These are phyloP conservation scores for Oreochromis grahami DNA, from an alignment of 2,797 vertebrate species.

Conservation along the genomic window DNA sequence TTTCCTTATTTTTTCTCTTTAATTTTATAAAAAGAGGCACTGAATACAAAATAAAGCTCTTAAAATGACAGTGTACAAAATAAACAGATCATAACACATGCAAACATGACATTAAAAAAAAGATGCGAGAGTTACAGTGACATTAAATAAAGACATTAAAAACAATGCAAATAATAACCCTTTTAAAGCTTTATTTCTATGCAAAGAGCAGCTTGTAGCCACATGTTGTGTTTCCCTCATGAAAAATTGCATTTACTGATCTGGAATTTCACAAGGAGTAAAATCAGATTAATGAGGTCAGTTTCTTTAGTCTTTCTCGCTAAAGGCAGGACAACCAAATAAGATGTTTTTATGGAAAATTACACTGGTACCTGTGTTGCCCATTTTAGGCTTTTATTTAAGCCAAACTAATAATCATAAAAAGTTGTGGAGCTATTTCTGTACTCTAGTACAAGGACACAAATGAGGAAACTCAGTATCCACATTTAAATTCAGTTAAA, in stretches of 20 bases:
- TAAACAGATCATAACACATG: neutral
- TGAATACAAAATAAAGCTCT: neutral
- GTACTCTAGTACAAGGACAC: neutral
- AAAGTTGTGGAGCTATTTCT: neutral
- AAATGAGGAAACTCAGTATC: neutral
- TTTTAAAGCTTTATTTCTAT: neutral
- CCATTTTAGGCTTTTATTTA: neutral
- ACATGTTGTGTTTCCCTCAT: neutral
- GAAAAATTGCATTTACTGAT: neutral
- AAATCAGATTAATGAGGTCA: neutral
- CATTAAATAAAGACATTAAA: neutral
- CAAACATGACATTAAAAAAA: neutral
- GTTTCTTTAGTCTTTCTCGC: neutral
- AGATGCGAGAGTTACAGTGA: accelerated
- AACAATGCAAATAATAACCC: neutral
- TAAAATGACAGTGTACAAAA: neutral
- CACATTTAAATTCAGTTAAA: neutral
- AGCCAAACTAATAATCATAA: neutral
- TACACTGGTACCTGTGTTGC: neutral
- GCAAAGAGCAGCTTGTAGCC: neutral
- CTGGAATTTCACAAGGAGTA: neutral
- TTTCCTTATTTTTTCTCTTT: neutral
- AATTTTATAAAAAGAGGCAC: neutral
- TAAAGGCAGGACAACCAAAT: neutral
- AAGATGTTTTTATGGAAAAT: neutral